Base-by-base conservation (phyloP, 1,140 invertebrate species). In the Dolichoris vasculosae region DNA sequence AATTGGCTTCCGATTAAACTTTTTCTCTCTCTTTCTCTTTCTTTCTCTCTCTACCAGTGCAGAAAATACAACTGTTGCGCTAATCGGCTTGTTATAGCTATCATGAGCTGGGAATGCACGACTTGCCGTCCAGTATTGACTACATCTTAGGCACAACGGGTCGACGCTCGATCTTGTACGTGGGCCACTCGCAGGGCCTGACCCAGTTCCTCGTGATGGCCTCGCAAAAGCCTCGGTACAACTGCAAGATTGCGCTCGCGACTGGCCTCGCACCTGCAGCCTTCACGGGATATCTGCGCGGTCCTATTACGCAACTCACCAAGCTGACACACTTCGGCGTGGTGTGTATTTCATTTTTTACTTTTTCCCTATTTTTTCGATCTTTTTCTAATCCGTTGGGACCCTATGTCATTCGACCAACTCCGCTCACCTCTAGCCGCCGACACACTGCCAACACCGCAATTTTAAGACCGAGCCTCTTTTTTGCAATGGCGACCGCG, bases 121-220 rank as follows among this genome's bases (percentile, higher is more conserved):
- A 96, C 89, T 83, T 96, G 40, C 95, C 96, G 26, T 94, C 95
- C 0, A 94, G 94, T 88, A 93, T 96, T 17, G 93, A 96, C 85
- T 95, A 94, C 88, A 94, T 96, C 17, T 87, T 96, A 20, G 89
- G 93, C 0, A 85, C 85, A 30, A 96, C 96, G 0, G 91, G 92
- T 0, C 90, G 92, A 9, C 88, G 91, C 48, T 91, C 95, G 77
- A 85, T 97, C 4, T 91, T 94, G 64, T 97, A 96, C 91, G 91
- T 97, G 13, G 96, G 96, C 3, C 96, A 97, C 89, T 94, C 94
- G 0, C 94, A 94, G 92, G 96, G 96, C 51, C 95, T 95, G 0
- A 95, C 95, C 23, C 91, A 94, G 51, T 95, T 95, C 86, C 95
- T 94, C 84, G 94, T 94, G 55, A 94, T 95, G 93, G 90, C 94